Evolutionary conservation across 1,140 invertebrate species (phyloP).

Genomic region (Apis florea): DNA sequence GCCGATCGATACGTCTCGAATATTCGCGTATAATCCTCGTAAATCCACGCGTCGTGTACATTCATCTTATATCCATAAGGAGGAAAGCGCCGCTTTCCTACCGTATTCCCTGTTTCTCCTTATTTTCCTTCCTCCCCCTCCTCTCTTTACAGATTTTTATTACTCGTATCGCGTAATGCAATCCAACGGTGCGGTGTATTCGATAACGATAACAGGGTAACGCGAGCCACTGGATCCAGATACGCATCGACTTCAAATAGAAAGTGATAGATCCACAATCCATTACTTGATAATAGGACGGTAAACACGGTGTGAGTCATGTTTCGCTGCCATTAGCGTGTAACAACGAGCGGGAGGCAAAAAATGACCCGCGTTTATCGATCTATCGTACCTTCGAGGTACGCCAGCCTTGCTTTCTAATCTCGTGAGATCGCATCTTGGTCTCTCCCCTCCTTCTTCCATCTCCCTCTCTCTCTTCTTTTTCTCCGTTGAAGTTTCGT

Average conservation of each 20-base stretch:
- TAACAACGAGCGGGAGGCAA: neutral
- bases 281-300: slow-evolving; percentile 57
- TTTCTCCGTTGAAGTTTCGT: neutral
- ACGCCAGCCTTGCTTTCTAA: slow-evolving; percentile 42
- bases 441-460: slow-evolving; percentile 44
- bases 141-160: too few species aligned
- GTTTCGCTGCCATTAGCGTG: slow-evolving; percentile 52
- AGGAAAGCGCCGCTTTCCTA: too few species aligned
- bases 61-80: too few species aligned
- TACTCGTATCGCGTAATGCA: neutral
- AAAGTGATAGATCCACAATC: slow-evolving; percentile 54
- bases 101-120: too few species aligned
- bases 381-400: slow-evolving; percentile 27
- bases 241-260: slow-evolving; percentile 40
- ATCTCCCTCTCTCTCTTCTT: neutral
- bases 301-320: slow-evolving; percentile 59
- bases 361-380: slow-evolving; percentile 45
- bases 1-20: slow-evolving; percentile 25
- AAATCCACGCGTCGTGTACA: neutral
- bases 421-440: slow-evolving; percentile 50
- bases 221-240: slow-evolving; percentile 13
- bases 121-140: too few species aligned
- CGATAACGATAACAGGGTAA: slow-evolving; percentile 19
- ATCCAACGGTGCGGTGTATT: neutral
- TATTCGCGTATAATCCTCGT: neutral